Evolutionary conservation across 2,888 invertebrate genomes (phyloP), one percentile per base, ranked within the genome.

Genomic region (Lordiphosa andalusiaca): DNA sequence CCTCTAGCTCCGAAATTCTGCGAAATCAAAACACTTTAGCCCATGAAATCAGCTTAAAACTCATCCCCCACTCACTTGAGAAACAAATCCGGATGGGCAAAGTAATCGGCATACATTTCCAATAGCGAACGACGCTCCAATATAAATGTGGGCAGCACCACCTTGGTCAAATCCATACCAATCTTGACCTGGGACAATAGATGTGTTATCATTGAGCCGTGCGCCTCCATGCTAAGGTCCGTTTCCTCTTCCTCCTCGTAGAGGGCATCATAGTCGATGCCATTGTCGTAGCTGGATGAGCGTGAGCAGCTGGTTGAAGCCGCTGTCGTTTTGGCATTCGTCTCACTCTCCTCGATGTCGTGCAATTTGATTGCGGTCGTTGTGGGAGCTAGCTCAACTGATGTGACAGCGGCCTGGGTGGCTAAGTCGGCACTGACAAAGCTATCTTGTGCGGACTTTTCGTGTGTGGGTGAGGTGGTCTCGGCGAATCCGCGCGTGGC

Each of bases 21-120:
- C 53, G 88, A 86, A 19, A 5, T 5, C 16, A 25, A 12, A 35
- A 6, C 0, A n/a, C 30, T 30, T 12, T 7, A 2, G 4, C 13
- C 10, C 30, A 36, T 0, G 25, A 7, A 33, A 23, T 9, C 4
- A n/a, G 13, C 10, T 4, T 4, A 19, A 3, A 19, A 19, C 19
- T 19, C 19, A 19, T 19, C 1, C 2, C 1, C 0, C 3, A 40
- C 89, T 88, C 90, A 97, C 97, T 92, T 95, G 67, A 95, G 92
- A 90, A 99, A 99, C 84, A 98, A 93, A 90, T 99, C 98, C 0
- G 99, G 98, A 92, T 99, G 99, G 9, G 99, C 98, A 91, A 99
- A 98, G 88, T 99, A 99, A 91, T 99, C 99, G 47, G 99, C 99
- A 90, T 98, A 99, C 99, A 99, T 99, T 91, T 99, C 99, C 44